Conservation (phyloP, 2,797 vertebrate genomes). For the Strix occidentalis region DNA sequence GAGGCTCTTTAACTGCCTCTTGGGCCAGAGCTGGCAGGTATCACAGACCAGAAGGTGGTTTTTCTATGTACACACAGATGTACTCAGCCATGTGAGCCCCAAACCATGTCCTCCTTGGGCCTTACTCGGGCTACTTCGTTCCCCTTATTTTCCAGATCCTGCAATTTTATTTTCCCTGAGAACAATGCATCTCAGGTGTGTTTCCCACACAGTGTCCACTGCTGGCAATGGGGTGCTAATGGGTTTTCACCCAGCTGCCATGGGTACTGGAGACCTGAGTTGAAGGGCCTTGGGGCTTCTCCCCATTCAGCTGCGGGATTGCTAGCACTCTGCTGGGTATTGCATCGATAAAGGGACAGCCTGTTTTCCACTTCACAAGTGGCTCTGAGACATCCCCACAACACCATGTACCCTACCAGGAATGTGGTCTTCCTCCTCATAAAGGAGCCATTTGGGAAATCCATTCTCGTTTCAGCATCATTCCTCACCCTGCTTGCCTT, state of each 20-base stretch:
- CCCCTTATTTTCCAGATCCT: neutral
- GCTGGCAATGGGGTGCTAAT: neutral
- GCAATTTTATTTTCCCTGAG: neutral
- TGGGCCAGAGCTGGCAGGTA: neutral
- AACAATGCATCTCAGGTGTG: neutral
- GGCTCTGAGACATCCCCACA: neutral
- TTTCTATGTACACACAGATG: rapidly evolving
- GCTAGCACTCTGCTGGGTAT: neutral
- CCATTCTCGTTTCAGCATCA: neutral
- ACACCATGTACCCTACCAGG: rapidly evolving
- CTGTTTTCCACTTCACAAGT: neutral
- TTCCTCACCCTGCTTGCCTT: neutral
- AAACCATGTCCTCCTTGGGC: neutral
- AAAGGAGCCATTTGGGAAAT: neutral
- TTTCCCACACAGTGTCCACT: neutral
- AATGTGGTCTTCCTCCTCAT: neutral
- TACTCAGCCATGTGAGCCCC: neutral
- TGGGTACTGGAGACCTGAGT: neutral
- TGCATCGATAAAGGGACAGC: neutral
- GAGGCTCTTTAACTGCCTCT: neutral
- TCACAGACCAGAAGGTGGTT: neutral
- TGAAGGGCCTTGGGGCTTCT: neutral
- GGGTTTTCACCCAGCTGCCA: neutral
- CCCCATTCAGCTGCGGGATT: neutral
- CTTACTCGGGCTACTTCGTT: neutral